Evolutionary conservation across 1,140 invertebrate species (phyloP), one percentile per base, ranked within the genome.

Genomic region (Chymomyza costata): DNA sequence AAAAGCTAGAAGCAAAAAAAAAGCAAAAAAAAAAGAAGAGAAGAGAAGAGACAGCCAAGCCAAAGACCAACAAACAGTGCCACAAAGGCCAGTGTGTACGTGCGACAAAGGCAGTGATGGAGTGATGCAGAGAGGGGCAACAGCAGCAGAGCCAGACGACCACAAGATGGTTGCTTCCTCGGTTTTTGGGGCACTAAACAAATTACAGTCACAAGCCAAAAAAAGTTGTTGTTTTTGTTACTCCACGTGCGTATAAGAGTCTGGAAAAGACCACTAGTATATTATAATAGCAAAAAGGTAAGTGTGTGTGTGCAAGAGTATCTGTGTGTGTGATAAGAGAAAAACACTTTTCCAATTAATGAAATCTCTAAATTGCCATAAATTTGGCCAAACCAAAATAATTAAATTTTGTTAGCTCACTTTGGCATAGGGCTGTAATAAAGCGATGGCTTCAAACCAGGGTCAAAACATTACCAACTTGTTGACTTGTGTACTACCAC

Each of bases 311-410:
- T 21, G n/a, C 11, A 5, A 15, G 19, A 37, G 2, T 40, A 16
- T 48, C 38, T 1, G 32, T 47, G 54, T 38, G 16, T 37, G 30
- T 8, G 13, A n/a, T 2, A 16, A 6, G 25, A 13, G 11, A 17
- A 17, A 74, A 83, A 64, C 81, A 74, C 69, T 83, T 83, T 83
- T 83, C 80, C 80, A 83, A 83, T 83, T 83, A 83, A 83, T 83
- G 68, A 83, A 83, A 83, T 83, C 80, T 83, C 73, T 74, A 83
- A 81, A 71, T 68, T 81, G 69, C 69, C 80, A 83, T 83, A 83
- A 83, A 83, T 83, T 83, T 53, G 52, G 51, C 57, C 68, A 76
- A 60, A 55, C 67, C 58, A 62, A 74, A 74, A 83, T 83, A 83
- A 83, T 83, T 83, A 83, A 83, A 83, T 83, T 74, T 60, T 54